phyloP scores from a whole-genome alignment of 92 coral and sea anemone species.

The Pocillopora meandrina region DNA sequence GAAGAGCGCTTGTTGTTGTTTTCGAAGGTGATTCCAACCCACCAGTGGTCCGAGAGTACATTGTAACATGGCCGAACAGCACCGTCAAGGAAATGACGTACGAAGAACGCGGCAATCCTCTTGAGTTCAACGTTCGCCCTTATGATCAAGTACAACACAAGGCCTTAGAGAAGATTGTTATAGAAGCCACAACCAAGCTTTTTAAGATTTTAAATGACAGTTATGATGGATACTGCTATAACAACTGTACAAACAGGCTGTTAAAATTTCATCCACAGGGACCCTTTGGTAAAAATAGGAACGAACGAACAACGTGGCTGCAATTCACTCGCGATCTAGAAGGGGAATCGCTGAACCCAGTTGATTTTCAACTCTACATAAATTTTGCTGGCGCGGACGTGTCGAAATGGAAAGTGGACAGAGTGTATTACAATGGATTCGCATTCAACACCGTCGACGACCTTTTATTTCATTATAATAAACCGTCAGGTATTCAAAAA shows the following conservation, averaged over 20 bases:
- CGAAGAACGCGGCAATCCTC: constrained; percentile 9
- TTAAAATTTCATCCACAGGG: constrained; percentile 37
- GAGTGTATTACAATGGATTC: constrained; percentile 63
- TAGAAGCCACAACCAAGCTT: constrained; percentile 46
- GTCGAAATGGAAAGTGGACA: constrained; percentile 70
- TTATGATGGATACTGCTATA: constrained; percentile 70
- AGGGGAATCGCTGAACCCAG: constrained; percentile 46
- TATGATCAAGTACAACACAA: constrained; percentile 24
- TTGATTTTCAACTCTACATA: constrained; percentile 62
- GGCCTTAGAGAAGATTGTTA: constrained; percentile 21
- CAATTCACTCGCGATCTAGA: constrained; percentile 37
- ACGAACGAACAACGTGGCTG: constrained; percentile 67
- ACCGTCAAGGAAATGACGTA: constrained; percentile 8
- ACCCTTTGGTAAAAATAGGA: constrained; percentile 54
- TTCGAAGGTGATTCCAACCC: constrained; percentile 60
- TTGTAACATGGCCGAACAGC: constrained; percentile 33
- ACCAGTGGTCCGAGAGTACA: constrained; percentile 60
- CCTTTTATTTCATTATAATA: constrained; percentile 56
- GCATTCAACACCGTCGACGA: constrained; percentile 57
- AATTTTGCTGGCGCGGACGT: constrained; percentile 62
- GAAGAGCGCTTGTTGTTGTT: constrained; percentile 64
- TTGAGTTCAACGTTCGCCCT: constrained; percentile 57
- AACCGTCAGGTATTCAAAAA: constrained; percentile 20
- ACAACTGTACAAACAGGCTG: constrained; percentile 71
- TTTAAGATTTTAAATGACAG: constrained; percentile 75